Percentiles rank a stretch among this genome's conserved stretches.
These are phyloP conservation scores for Netta rufina DNA, from an alignment of 2,797 vertebrate species.

Conservation along the genomic window DNA sequence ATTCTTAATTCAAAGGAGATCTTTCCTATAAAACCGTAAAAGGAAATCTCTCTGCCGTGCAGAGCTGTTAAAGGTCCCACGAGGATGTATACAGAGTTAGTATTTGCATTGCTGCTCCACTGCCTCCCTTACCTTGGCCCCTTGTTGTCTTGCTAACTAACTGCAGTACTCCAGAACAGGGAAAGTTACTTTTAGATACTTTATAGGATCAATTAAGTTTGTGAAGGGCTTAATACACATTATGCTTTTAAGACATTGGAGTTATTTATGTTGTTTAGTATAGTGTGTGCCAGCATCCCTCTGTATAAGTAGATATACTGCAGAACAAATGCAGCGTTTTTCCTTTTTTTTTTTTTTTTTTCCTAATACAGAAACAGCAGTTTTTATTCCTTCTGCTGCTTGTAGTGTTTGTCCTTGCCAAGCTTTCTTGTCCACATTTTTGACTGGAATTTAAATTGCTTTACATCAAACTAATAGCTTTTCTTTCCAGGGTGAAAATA, in stretches of 20 bases:
- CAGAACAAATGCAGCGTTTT: background rate
- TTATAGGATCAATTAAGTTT: background rate
- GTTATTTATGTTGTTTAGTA: background rate
- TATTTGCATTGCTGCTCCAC: background rate
- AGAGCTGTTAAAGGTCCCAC: background rate
- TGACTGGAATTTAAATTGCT: background rate
- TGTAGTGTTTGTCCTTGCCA: background rate
- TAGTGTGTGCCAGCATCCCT: background rate
- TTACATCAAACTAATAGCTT: background rate
- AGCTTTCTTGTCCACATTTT: background rate
- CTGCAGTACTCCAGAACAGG: background rate
- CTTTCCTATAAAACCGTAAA: conserved; percentile 14
- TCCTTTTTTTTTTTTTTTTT: background rate
- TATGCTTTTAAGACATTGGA: background rate
- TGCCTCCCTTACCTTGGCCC: conserved; percentile 14
- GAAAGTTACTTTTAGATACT: background rate
- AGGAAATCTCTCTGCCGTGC: background rate
- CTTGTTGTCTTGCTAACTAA: background rate
- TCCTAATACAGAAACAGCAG: background rate
- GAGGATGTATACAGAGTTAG: background rate
- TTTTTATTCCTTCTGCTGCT: background rate
- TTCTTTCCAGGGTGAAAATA: background rate
- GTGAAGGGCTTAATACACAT: background rate
- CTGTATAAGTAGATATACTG: background rate
- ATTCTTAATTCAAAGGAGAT: background rate